Base-by-base conservation (phyloP, 2,888 invertebrate species). In the Amphiduros pacificus region DNA sequence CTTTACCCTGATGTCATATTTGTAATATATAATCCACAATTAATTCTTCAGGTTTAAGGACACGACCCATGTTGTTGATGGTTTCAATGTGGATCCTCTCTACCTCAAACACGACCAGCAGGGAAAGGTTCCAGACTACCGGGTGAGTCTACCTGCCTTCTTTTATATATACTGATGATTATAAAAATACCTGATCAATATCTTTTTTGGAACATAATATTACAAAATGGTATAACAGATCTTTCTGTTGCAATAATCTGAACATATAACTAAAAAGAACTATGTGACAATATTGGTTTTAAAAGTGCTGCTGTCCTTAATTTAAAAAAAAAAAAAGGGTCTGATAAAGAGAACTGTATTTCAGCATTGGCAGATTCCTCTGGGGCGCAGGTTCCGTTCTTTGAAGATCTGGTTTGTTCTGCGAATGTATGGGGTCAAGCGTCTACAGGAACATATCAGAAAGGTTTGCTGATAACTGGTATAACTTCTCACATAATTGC, bases 381-480 rank as follows among this genome's bases (percentile, higher is more conserved):
- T 94, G 27, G 93, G 94, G 0, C 86, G 95, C 62, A 86, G 94
- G 69, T 95, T 96, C 80, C 87, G 95, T 52, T 88, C 96, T 0
- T 83, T 96, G 26, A 96, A 96, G 82, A 83, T 96, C n/a, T 96
- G 96, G 96, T 92, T 94, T 66, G 93, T 93, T 0, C 84, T 96
- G 72, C 87, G 94, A 67, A 84, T 90, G 61, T 90, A 91, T 72
- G 96, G 96, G 0, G 88, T 89, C 2, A 71, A 90, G 75, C 91
- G 92, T 2, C 83, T 96, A 3, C 89, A 91, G 71, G 86, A 87
- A 3, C 88, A 91, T 76, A 89, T 96, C 28, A 87, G 94, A 59
- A 87, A 88, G 61, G 91, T 92, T 41, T n/a, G 54, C 1, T 14
- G 20, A 6, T 9, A 51, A 44, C n/a, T 20, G n/a, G 6, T 44